A percentile compares a stretch with the other conserved stretches of the same genome.
These are phyloP conservation scores for Adelognathus sp. DNA, from an alignment of 2,888 invertebrate species.

Conservation along the genomic window DNA sequence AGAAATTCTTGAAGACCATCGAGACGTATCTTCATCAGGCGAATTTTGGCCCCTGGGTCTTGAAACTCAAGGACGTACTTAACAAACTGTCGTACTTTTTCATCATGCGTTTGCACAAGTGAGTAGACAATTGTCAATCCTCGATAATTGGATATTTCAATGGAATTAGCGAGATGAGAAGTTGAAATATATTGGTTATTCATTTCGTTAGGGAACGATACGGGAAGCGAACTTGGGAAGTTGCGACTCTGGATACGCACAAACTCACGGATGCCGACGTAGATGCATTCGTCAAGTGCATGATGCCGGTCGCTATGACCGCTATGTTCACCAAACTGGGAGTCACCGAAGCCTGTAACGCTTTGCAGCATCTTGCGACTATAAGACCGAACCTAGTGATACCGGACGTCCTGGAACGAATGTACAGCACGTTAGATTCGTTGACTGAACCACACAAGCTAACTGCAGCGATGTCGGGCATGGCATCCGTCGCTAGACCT, in stretches of 20 bases:
- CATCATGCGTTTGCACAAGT: conserved; percentile 83
- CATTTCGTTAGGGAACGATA: conserved; percentile 85
- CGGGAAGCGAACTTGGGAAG: conserved; percentile 86
- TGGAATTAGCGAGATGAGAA: neutral
- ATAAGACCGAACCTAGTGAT: conserved; percentile 92
- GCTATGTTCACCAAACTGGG: conserved; percentile 91
- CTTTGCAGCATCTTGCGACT: conserved; percentile 89
- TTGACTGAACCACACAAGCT: conserved; percentile 94
- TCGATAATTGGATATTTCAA: conserved; percentile 65
- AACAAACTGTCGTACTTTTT: conserved; percentile 87
- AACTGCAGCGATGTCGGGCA: conserved; percentile 88
- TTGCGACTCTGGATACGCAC: conserved; percentile 85
- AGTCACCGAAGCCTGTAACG: conserved; percentile 85
- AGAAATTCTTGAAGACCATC: conserved; percentile 90
- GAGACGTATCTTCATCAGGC: conserved; percentile 96
- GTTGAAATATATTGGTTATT: neutral
- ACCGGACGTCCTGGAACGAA: conserved; percentile 90
- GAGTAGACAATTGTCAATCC: conserved; percentile 73
- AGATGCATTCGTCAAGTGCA: conserved; percentile 89
- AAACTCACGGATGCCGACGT: conserved; percentile 91
- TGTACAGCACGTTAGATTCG: conserved; percentile 91
- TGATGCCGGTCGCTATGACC: conserved; percentile 89
- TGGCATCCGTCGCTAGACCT: conserved; percentile 87
- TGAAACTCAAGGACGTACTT: conserved; percentile 86
- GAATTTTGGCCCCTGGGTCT: conserved; percentile 91